Percentiles rank a stretch among this genome's conserved stretches.
Conservation (phyloP, 2,113 vertebrate species). For the Aptenodytes forsteri region DNA sequence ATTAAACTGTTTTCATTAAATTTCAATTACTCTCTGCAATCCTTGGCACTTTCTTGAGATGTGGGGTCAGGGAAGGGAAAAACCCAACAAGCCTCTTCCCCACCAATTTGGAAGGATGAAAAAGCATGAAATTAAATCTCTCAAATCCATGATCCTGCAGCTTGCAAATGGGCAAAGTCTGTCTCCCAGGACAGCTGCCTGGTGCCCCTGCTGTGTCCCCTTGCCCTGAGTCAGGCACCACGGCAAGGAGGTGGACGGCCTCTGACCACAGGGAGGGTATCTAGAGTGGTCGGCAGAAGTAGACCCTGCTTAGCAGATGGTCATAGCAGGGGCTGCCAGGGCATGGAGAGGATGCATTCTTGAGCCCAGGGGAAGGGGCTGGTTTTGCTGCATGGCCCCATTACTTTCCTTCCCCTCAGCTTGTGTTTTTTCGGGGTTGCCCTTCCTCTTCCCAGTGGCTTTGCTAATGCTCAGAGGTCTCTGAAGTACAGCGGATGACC, state of each 20-base stretch:
- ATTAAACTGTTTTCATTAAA: conserved; percentile 8
- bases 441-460: neutral
- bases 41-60: neutral
- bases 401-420: neutral
- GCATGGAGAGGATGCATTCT: no score
- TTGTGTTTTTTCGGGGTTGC: neutral
- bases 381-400: neutral
- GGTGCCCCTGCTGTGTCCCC: neutral
- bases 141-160: neutral
- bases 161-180: neutral
- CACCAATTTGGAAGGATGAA: neutral
- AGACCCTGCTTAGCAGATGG: neutral
- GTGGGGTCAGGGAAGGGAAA: neutral
- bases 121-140: conserved; percentile 4
- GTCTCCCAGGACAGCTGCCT: neutral
- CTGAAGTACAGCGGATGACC: neutral
- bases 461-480: neutral
- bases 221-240: neutral
- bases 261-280: neutral
- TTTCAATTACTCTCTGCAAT: neutral
- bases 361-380: neutral
- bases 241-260: neutral
- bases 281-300: neutral
- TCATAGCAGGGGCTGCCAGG: neutral
- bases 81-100: neutral